A percentile compares a stretch with the other conserved stretches of the same genome.
Conservation (phyloP, 1,140 invertebrate genomes). For the Drusus annulatus region DNA sequence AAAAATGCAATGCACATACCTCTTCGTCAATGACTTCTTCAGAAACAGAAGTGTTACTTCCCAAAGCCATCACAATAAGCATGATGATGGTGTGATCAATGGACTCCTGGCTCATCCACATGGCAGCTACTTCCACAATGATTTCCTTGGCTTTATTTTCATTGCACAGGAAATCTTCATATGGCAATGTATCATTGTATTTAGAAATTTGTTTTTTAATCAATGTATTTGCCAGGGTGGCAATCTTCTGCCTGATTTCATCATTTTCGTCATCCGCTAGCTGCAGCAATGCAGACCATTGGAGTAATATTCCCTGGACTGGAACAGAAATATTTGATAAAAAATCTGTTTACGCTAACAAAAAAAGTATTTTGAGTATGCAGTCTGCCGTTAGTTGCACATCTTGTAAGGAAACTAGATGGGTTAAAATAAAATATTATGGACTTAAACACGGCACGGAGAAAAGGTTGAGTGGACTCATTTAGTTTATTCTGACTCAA, state of each 20-base stretch:
- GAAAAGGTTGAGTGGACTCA: too few relatives aligned
- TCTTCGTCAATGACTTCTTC: slow-evolving; percentile 26
- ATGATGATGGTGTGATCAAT: slow-evolving; percentile 37
- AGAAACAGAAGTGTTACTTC: slow-evolving; percentile 18
- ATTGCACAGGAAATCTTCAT: slow-evolving; percentile 19
- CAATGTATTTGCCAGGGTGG: slow-evolving; percentile 38
- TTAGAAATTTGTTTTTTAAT: background rate
- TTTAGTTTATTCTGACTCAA: too few relatives aligned
- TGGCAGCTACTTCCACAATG: slow-evolving; percentile 32
- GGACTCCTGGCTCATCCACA: slow-evolving; percentile 36
- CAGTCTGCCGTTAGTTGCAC: too few relatives aligned
- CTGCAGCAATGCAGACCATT: slow-evolving; percentile 61
- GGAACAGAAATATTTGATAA: slow-evolving; percentile 46
- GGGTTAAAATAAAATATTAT: too few relatives aligned
- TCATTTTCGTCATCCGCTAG: slow-evolving; percentile 63
- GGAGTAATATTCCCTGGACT: slow-evolving; percentile 62
- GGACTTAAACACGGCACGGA: too few relatives aligned
- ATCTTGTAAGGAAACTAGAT: too few relatives aligned
- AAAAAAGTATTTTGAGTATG: background rate
- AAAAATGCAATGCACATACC: slow-evolving; percentile 5
- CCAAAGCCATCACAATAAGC: slow-evolving; percentile 41
- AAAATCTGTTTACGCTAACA: too few relatives aligned
- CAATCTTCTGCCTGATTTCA: slow-evolving; percentile 28
- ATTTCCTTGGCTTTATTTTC: slow-evolving; percentile 50
- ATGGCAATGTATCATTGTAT: background rate